These are phyloP conservation scores for Rhodophaea formosa DNA, from an alignment of 2,888 invertebrate species.

Conservation along the genomic window DNA sequence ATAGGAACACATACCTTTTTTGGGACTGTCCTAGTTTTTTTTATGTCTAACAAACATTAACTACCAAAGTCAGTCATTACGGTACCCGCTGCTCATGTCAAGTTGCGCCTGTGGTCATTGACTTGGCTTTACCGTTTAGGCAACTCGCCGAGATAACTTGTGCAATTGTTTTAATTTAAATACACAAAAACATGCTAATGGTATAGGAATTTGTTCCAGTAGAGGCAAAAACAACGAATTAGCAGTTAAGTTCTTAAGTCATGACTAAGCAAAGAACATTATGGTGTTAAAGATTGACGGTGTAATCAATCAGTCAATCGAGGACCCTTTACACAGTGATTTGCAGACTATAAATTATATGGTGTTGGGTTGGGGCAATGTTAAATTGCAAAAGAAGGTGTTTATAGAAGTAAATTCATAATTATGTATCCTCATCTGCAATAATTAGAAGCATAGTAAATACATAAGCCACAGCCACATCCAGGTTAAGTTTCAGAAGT, in stretches of 20 bases:
- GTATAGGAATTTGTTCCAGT: not conserved
- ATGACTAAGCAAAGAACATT: not conserved
- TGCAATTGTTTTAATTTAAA: constrained; percentile 41
- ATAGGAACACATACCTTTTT: not conserved
- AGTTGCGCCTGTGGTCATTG: constrained; percentile 59
- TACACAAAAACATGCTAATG: constrained; percentile 11
- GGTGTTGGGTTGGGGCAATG: constrained; percentile 40
- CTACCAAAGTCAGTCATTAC: constrained; percentile 40
- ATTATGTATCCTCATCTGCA: too few species aligned
- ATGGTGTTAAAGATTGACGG: constrained; percentile 22
- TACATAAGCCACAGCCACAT: too few species aligned
- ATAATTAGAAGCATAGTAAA: too few species aligned
- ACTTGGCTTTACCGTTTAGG: constrained; percentile 63
- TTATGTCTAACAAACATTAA: constrained; percentile 39
- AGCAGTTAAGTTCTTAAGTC: not conserved
- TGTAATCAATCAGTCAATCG: constrained; percentile 39
- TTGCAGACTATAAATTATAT: constrained; percentile 50
- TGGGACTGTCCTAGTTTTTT: constrained; percentile 46
- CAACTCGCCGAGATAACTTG: constrained; percentile 31
- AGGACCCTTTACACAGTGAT: constrained; percentile 46
- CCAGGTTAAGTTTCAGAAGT: too few species aligned
- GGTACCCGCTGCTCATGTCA: constrained; percentile 57
- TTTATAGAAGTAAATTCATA: constrained; percentile 34
- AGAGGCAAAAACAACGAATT: not conserved
- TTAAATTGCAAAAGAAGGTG: constrained; percentile 37